Conservation (phyloP, 1,140 invertebrate genomes). For the Drosophila busckii region DNA sequence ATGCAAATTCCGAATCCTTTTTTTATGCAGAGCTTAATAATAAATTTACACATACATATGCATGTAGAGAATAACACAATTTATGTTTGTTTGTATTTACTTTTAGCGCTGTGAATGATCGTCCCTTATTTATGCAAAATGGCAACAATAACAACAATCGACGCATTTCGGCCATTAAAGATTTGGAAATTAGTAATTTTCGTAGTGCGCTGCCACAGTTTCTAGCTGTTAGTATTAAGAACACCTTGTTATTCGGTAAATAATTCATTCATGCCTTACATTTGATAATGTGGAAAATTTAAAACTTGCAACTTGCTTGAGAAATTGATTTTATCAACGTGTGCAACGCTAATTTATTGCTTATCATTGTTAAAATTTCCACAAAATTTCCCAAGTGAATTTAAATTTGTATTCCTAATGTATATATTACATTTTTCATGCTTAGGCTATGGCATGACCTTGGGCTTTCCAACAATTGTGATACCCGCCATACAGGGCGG, state of each 20-base stretch:
- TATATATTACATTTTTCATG: neutral
- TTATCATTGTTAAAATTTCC: too few species aligned
- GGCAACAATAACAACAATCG: slow-evolving; percentile 38
- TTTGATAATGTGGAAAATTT: neutral
- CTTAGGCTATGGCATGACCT: slow-evolving; percentile 85
- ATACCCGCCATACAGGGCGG: slow-evolving; percentile 84
- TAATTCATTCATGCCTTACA: too few species aligned
- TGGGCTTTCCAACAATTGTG: slow-evolving; percentile 88
- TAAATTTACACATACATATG: too few species aligned
- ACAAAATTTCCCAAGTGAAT: too few species aligned
- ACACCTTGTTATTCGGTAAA: slow-evolving; percentile 82
- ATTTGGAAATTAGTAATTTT: slow-evolving; percentile 78
- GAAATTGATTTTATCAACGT: too few species aligned
- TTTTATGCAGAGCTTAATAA: too few species aligned
- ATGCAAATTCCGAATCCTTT: too few species aligned
- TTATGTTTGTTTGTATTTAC: slow-evolving; percentile 18
- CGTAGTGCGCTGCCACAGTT: slow-evolving; percentile 82
- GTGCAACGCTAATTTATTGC: too few species aligned
- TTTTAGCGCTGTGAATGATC: slow-evolving; percentile 62
- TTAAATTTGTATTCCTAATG: neutral
- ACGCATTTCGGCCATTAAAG: slow-evolving; percentile 39
- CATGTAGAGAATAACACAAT: slow-evolving; percentile 2
- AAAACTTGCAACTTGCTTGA: too few species aligned
- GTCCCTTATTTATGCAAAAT: slow-evolving; percentile 75
- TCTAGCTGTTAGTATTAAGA: slow-evolving; percentile 83